Percentiles rank a stretch among this genome's conserved stretches.
Evolutionary conservation across 2,113 vertebrate species (phyloP).

Genomic region (Lanius ludovicianus): DNA sequence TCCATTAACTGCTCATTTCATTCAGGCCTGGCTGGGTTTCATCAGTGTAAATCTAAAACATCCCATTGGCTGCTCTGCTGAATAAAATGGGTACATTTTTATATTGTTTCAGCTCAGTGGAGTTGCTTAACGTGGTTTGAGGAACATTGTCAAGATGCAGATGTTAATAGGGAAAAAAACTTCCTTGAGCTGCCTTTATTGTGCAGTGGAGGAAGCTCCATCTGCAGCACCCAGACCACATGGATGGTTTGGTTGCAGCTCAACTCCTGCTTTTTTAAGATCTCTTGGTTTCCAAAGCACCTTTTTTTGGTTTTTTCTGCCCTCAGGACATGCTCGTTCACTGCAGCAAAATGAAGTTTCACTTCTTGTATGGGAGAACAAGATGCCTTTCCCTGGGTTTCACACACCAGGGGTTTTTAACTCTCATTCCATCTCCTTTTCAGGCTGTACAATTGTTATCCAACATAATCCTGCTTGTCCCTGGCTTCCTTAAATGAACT

Average conservation of each 20-base stretch:
- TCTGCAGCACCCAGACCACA: background rate
- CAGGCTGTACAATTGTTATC: background rate
- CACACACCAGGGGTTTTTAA: background rate
- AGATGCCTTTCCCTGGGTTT: background rate
- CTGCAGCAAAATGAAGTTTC: background rate
- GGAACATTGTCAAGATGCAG: background rate
- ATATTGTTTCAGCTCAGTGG: background rate
- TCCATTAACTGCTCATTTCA: background rate
- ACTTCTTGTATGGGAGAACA: background rate
- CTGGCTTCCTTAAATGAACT: background rate
- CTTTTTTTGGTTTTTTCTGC: background rate
- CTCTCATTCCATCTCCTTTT: background rate
- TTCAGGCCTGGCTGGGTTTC: background rate
- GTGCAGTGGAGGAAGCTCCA: background rate
- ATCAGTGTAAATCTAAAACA: conserved; percentile 12
- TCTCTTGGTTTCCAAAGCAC: background rate
- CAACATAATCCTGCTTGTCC: background rate
- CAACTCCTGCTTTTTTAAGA: background rate
- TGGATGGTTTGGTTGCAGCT: background rate
- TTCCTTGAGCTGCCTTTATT: background rate
- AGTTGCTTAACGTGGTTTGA: background rate
- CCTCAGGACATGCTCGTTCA: background rate
- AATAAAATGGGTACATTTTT: background rate
- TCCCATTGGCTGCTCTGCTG: background rate
- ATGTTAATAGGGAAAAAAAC: background rate